Conservation (phyloP, 2,113 vertebrate species). For the Pangasianodon gigas region DNA sequence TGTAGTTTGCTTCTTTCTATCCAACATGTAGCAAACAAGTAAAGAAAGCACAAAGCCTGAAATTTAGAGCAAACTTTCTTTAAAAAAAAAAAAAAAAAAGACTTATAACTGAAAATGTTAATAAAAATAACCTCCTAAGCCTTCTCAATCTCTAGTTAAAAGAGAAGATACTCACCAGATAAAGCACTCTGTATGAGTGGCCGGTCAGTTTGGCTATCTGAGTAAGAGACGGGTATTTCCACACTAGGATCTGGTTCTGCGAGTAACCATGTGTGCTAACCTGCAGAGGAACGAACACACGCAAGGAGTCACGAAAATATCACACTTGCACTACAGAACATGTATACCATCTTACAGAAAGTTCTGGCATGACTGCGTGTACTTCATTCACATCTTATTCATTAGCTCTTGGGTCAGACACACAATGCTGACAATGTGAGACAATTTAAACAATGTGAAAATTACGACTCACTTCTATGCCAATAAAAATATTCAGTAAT, state of each 20-base stretch:
- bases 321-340: too few relatives aligned
- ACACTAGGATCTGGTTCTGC: constrained; percentile 98
- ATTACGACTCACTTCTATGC: neutral
- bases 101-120: neutral
- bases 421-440: neutral
- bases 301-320: too few relatives aligned
- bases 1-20: neutral
- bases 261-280: constrained; percentile 98
- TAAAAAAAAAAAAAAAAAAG: too few relatives aligned
- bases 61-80: too few relatives aligned
- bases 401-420: neutral
- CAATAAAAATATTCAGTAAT: neutral
- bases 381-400: neutral
- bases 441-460: neutral
- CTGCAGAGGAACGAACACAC: constrained; percentile 62
- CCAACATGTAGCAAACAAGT: neutral
- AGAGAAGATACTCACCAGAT: constrained; percentile 79
- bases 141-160: neutral
- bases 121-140: neutral
- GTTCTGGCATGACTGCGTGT: neutral
- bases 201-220: constrained; percentile 97
- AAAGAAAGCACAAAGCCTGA: too few relatives aligned
- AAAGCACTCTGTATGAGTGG: constrained; percentile 94
- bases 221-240: constrained; percentile 97
- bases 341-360: neutral